These are phyloP conservation scores for Aphrocallistes beatrix DNA, from an alignment of 37 sponge, comb jelly and placozoan genomes.

Conservation along the genomic window DNA sequence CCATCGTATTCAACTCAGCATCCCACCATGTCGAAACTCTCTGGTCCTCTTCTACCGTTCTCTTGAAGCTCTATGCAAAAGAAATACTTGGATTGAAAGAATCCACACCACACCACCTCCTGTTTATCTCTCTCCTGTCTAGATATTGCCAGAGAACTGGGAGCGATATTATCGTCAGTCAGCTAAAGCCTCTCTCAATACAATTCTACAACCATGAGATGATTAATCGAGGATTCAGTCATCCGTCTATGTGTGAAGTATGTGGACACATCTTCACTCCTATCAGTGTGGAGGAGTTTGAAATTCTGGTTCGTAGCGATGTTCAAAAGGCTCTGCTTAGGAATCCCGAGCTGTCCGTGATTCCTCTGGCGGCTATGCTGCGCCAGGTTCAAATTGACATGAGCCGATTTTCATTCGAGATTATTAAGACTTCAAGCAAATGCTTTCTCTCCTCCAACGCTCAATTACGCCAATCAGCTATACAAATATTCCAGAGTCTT, in stretches of 20 bases:
- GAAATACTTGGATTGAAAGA: not conserved
- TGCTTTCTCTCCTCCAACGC: not conserved
- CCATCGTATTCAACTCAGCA: not conserved
- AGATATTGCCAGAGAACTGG: not conserved
- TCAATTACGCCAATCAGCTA: not conserved
- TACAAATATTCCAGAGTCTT: not conserved
- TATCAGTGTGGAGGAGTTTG: not conserved
- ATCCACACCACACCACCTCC: slow-evolving; percentile 7
- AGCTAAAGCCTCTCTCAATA: not conserved
- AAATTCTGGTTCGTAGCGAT: not conserved
- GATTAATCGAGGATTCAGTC: not conserved
- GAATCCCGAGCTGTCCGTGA: not conserved
- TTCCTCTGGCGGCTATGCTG: not conserved
- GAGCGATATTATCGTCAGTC: not conserved
- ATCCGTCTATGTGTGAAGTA: not conserved
- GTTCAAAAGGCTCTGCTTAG: slow-evolving; percentile 16
- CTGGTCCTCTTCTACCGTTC: not conserved
- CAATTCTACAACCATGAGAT: not conserved
- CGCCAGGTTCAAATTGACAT: not conserved
- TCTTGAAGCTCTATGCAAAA: not conserved
- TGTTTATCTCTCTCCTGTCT: not conserved
- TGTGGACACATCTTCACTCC: not conserved
- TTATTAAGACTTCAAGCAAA: slow-evolving; percentile 12
- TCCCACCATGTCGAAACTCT: not conserved
- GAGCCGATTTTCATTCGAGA: not conserved